Conservation (phyloP, 2,888 invertebrate species). For the Polyommatus icarus region DNA sequence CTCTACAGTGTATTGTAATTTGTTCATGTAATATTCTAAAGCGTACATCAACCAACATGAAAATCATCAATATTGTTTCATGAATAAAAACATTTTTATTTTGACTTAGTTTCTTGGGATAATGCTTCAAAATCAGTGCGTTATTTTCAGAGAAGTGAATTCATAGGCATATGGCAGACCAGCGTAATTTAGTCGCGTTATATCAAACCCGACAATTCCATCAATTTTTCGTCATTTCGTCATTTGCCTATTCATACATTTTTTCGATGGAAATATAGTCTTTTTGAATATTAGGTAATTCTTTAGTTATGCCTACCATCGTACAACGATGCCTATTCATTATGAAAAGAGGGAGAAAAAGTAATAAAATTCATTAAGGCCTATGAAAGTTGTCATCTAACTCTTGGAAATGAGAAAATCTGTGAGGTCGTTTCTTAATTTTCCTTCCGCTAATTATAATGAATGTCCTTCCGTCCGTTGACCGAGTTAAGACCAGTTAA, state of each 20-base stretch:
- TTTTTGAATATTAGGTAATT: no score
- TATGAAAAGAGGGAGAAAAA: background rate
- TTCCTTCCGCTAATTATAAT: constrained; percentile 10
- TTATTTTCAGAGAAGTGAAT: no score
- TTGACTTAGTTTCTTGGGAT: no score
- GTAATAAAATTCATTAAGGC: background rate
- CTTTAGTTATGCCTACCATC: no score
- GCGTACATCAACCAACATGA: no score
- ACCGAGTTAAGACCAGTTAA: background rate
- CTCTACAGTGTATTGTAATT: background rate
- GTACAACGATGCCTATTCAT: background rate
- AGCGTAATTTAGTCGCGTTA: no score
- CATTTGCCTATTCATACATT: no score
- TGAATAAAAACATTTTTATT: background rate
- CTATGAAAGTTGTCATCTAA: background rate
- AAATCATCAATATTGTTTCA: background rate
- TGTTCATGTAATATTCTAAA: background rate
- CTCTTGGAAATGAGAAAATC: background rate
- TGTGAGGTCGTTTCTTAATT: background rate
- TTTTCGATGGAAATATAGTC: no score
- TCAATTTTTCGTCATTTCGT: no score
- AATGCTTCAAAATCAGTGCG: no score
- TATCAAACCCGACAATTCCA: no score
- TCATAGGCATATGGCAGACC: no score
- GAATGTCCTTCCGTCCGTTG: background rate